Evolutionary conservation across 2,797 vertebrate genomes (phyloP), one percentile per base, ranked within the genome.

Genomic region (Tenualosa thibaudeaui): DNA sequence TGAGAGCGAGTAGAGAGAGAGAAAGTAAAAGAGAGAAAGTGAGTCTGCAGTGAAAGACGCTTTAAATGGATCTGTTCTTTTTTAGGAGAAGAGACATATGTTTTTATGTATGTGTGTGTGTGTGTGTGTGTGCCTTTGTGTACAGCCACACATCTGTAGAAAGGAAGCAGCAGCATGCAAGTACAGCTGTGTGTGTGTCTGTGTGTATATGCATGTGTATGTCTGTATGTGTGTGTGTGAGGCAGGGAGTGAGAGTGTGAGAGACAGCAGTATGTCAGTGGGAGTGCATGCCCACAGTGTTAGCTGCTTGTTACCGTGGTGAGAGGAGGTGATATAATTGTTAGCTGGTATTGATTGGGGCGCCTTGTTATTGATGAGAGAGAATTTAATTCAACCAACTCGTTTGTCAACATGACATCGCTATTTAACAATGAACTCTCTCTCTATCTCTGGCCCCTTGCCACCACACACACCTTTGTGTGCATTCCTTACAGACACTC

Each of bases 361-460:
- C 91, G 83, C 92, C 89, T 92, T 92, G 93, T 95, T 96, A 94
- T 95, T 95, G 94, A 95, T 95, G 94, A 94, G 92, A 91, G 92
- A 91, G 93, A 95, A 95, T 96, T 95, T 95, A 95, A 96, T 95
- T 95, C 93, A 94, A 94, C 93, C 93, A 94, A 92, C 94, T 94
- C 93, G 91, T 95, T 95, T 95, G 94, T 95, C 95, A 95, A 94
- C 94, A 93, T 95, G 95, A 95, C 94, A 95, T 91, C 89, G 92
- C 93, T 93, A 92, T 95, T 95, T 95, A 95, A 95, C 93, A 92
- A 94, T 94, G 92, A 94, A 94, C 93, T 94, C 91, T 89, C 91
- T 89, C 89, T 89, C 88, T 53, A 84, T 49, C 71, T 2, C 86
- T 87, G 10, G 58, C n/a, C 62, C 12, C 62, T 7, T 51, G 53